Evolutionary conservation across 2,888 invertebrate species (phyloP), one percentile per base, ranked within the genome.

Genomic region (Baccha elongata): DNA sequence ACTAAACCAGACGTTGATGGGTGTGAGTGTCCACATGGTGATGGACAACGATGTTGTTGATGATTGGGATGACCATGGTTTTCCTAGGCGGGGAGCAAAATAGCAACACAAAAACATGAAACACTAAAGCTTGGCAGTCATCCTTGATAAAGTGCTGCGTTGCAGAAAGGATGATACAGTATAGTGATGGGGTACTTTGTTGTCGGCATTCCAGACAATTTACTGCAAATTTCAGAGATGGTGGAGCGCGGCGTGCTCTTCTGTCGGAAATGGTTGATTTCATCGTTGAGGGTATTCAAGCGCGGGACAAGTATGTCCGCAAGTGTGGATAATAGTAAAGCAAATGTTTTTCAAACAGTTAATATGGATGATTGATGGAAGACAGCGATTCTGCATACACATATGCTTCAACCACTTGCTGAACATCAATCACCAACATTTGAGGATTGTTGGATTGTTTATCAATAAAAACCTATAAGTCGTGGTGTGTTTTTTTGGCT

Each of bases 141-240:
- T 55, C 62, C 73, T 67, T 72, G 72, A 72, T 58, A 78, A 65
- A 67, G 71, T 52, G 53, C 50, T 55, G 69, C 46, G 17, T 55
- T 55, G 53, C 64, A 50, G 29, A 67, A 53, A 52, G 42, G 32
- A 53, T 7, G 37, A 52, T 37, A 19, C 13, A 21, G 21, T 32
- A 23, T 42, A 21, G 23, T 72, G 7, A 17, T 10, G 65, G 29
- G 32, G 62, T 10, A 48, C 64, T 23, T 26, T 2, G 60, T 62
- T 69, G 75, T 69, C 50, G 58, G 71, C 52, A 75, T 75, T 81
- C 44, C 81, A 62, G 71, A 67, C 64, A 83, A 78, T 83, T 78
- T 72, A 64, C 65, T 40, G 68, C 19, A 37, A 67, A 67, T 37
- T 73, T 65, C 26, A 37, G 10, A 19, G 15, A 50, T 19, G 50